Conservation (phyloP, 2,888 invertebrate genomes). For the Tribolium freemani region DNA sequence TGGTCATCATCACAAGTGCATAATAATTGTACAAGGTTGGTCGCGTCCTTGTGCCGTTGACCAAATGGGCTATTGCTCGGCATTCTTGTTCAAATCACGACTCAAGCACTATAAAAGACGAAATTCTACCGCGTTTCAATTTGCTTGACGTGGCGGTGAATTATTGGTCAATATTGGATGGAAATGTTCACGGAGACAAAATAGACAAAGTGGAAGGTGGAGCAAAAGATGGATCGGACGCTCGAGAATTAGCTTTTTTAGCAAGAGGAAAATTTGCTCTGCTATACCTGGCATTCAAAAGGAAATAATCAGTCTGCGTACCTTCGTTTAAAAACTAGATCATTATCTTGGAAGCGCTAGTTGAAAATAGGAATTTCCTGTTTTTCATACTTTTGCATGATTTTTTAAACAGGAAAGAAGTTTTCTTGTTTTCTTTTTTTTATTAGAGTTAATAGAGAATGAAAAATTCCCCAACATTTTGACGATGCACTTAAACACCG, state of each 20-base stretch:
- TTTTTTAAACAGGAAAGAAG: no score
- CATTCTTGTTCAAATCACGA: not conserved
- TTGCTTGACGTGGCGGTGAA: slow-evolving; percentile 3
- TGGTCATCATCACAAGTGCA: slow-evolving; percentile 46
- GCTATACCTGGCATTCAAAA: no score
- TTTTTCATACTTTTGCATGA: no score
- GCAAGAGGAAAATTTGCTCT: no score
- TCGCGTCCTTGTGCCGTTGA: slow-evolving; percentile 46
- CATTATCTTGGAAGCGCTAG: no score
- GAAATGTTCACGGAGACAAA: not conserved
- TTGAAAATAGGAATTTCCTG: no score
- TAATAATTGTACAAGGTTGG: slow-evolving; percentile 46
- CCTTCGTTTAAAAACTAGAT: not conserved
- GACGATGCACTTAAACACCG: not conserved
- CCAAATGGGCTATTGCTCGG: slow-evolving; percentile 34
- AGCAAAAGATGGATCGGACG: slow-evolving; percentile 8
- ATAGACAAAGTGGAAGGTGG: not conserved
- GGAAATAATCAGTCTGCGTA: no score
- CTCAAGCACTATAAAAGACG: not conserved
- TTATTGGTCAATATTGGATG: slow-evolving; percentile 19
- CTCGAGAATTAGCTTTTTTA: not conserved
- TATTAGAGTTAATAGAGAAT: not conserved
- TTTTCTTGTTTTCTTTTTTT: no score
- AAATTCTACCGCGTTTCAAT: slow-evolving; percentile 12
- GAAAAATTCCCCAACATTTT: not conserved